Conservation (phyloP, 2,113 vertebrate genomes). For the Rhadina sibilatrix region DNA sequence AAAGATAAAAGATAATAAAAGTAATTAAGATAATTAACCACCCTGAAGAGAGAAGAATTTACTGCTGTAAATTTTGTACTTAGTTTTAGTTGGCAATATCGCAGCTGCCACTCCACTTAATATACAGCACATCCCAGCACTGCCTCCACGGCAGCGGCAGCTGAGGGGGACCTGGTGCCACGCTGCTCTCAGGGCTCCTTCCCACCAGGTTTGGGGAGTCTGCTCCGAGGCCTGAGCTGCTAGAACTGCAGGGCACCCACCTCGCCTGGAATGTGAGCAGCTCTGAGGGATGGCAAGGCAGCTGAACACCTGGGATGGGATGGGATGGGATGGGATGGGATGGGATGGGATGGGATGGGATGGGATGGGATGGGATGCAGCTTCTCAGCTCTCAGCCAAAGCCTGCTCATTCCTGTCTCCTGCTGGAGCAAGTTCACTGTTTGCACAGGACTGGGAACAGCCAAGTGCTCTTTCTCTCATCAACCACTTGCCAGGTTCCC, state of each 20-base stretch:
- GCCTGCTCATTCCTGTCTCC: accelerated
- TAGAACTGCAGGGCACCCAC: not conserved
- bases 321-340: not conserved
- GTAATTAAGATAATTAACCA: conserved; percentile 89
- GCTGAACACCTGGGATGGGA: accelerated
- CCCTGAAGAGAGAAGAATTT: conserved; percentile 83
- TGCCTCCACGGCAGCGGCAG: not conserved
- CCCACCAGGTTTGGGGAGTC: not conserved
- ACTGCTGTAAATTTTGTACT: conserved; percentile 79
- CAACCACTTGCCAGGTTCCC: not conserved
- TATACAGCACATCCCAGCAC: conserved; percentile 40
- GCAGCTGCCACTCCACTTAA: conserved; percentile 75
- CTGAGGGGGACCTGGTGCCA: not conserved
- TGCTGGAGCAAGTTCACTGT: accelerated
- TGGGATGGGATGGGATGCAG: not conserved
- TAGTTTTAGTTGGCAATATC: conserved; percentile 74
- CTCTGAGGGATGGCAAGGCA: not conserved
- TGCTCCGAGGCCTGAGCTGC: not conserved
- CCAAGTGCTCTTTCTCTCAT: not conserved
- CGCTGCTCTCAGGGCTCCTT: not conserved
- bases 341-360: not conserved
- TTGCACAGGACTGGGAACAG: accelerated
- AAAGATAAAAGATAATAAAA: conserved; percentile 87
- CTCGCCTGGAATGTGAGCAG: accelerated
- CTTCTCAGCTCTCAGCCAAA: not conserved